A percentile compares a stretch with the other conserved stretches of the same genome.
Conservation (phyloP, 1,140 invertebrate genomes). For the Triops cancriformis region DNA sequence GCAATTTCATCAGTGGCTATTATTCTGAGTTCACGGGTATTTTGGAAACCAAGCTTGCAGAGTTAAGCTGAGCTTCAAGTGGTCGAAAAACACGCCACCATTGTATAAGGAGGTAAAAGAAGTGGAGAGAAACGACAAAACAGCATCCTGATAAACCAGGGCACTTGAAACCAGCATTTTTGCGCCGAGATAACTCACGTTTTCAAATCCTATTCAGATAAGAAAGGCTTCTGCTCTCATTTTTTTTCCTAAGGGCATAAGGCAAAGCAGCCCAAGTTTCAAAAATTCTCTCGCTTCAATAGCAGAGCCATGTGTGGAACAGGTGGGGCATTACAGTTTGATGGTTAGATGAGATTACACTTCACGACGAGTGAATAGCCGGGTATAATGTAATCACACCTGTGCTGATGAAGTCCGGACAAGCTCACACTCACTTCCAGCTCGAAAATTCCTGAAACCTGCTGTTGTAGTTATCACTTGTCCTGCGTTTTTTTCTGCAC, state of each 20-base stretch:
- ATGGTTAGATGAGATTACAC: conserved; percentile 6
- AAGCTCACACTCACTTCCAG: neutral
- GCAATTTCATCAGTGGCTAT: neutral
- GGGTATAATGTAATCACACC: neutral
- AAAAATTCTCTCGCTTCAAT: neutral
- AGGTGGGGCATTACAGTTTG: neutral
- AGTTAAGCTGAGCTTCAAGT: neutral
- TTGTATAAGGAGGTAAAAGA: neutral
- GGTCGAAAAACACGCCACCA: neutral
- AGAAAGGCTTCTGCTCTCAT: neutral
- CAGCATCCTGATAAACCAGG: neutral
- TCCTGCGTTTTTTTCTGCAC: neutral
- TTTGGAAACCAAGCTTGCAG: neutral
- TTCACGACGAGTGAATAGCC: neutral
- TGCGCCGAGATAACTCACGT: neutral
- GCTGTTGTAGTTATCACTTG: neutral
- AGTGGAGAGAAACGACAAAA: neutral
- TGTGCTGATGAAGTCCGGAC: neutral
- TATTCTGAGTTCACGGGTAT: neutral
- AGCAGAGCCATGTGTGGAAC: neutral
- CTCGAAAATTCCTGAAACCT: neutral
- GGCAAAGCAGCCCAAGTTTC: neutral
- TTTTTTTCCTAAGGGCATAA: neutral
- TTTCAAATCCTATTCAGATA: neutral
- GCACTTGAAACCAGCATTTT: neutral